A percentile compares a stretch with the other conserved stretches of the same genome.
phyloP scores from a whole-genome alignment of 2,113 vertebrate species.

The Nycticorax nycticorax region DNA sequence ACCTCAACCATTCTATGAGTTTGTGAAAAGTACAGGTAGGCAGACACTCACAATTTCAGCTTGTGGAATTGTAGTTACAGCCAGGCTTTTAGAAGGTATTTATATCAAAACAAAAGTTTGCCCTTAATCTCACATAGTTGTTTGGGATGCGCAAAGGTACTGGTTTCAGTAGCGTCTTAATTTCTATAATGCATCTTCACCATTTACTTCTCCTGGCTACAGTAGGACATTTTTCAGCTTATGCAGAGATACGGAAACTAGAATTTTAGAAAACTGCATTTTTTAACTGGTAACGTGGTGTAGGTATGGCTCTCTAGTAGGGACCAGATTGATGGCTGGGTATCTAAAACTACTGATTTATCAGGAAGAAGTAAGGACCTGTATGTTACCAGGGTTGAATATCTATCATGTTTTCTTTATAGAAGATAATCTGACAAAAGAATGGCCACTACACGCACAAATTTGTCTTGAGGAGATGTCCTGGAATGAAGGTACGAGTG shows the following conservation, averaged over 20 bases:
- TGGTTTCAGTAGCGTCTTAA: not conserved
- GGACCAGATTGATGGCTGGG: not conserved
- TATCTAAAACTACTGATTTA: not conserved
- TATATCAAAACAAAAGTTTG: not conserved
- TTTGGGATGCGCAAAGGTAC: not conserved
- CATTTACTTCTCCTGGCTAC: not conserved
- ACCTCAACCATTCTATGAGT: not conserved
- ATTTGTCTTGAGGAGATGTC: slow-evolving; percentile 78
- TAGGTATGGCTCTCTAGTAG: not conserved
- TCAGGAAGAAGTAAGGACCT: not conserved
- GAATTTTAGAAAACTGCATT: not conserved
- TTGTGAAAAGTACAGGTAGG: not conserved
- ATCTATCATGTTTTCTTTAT: slow-evolving; percentile 44
- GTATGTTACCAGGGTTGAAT: not conserved
- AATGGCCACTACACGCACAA: slow-evolving; percentile 75
- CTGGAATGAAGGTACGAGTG: slow-evolving; percentile 76
- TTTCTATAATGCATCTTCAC: not conserved
- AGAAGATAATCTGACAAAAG: slow-evolving; percentile 74
- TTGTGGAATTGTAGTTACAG: not conserved
- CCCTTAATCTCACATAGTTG: not conserved
- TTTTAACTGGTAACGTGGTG: not conserved
- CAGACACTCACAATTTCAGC: not conserved
- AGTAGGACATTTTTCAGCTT: not conserved
- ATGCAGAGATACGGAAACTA: not conserved
- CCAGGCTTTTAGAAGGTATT: not conserved